These are phyloP conservation scores for Helobdella robusta DNA, from an alignment of 2,888 invertebrate species.

Conservation along the genomic window DNA sequence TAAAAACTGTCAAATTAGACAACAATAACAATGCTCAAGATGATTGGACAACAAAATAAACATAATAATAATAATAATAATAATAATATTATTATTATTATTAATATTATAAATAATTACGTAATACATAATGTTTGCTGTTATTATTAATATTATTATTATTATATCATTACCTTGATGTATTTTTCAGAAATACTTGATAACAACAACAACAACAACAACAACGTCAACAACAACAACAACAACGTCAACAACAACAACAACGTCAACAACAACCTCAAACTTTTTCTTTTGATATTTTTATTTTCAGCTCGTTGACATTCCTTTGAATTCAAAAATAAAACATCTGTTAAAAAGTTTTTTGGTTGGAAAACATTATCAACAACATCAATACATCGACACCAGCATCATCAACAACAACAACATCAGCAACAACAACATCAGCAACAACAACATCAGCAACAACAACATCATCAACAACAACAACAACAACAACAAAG, in stretches of 20 bases:
- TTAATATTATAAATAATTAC: too few relatives aligned
- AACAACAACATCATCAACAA: not conserved
- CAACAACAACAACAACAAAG: not conserved
- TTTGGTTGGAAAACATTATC: not conserved
- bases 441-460: conserved; percentile 18
- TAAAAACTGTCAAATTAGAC: too few relatives aligned
- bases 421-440: conserved; percentile 22
- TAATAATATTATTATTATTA: too few relatives aligned
- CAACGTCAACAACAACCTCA: not conserved
- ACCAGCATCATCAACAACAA: conserved; percentile 11
- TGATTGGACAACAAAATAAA: not conserved
- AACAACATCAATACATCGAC: conserved; percentile 11
- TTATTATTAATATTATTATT: too few relatives aligned
- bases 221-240: not conserved
- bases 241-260: not conserved
- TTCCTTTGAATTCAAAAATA: too few relatives aligned
- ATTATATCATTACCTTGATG: too few relatives aligned
- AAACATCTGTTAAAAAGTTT: too few relatives aligned
- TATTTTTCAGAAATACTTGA: too few relatives aligned
- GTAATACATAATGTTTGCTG: too few relatives aligned
- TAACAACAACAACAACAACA: not conserved
- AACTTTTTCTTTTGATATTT: too few relatives aligned
- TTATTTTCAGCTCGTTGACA: too few relatives aligned
- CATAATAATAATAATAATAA: not conserved
- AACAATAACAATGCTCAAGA: not conserved